These are phyloP conservation scores for Falco berigora DNA, from an alignment of 2,797 vertebrate species.

Conservation along the genomic window DNA sequence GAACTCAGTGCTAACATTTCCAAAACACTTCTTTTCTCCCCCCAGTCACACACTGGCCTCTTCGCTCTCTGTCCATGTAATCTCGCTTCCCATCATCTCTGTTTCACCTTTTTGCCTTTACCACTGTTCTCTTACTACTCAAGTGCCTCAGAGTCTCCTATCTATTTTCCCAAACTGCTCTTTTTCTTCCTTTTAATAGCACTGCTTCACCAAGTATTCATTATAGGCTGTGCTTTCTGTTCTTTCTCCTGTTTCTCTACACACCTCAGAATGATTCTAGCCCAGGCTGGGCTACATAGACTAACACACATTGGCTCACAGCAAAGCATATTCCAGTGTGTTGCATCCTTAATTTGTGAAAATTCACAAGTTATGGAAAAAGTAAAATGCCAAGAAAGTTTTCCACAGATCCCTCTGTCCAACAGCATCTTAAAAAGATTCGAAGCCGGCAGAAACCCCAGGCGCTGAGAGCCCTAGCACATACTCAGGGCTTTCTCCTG, in stretches of 20 bases:
- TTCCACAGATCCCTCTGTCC: not conserved
- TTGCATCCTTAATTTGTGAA: not conserved
- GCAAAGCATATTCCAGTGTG: not conserved
- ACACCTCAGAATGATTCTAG: not conserved
- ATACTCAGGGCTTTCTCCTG: not conserved
- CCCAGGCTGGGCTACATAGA: not conserved
- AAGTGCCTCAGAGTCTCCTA: not conserved
- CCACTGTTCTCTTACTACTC: not conserved
- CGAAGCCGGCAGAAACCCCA: not conserved
- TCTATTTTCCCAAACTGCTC: not conserved
- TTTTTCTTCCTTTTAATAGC: not conserved
- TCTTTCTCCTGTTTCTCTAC: not conserved
- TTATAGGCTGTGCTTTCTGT: not conserved
- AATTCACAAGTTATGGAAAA: not conserved
- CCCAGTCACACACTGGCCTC: not conserved
- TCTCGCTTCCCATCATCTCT: not conserved
- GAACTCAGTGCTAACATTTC: not conserved
- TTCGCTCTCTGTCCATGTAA: not conserved
- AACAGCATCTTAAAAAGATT: not conserved
- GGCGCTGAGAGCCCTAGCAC: not conserved
- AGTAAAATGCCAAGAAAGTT: not conserved
- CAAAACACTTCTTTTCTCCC: not conserved
- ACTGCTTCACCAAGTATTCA: not conserved
- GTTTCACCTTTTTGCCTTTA: slow-evolving; percentile 9
- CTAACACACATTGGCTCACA: not conserved